These are phyloP conservation scores for Eulemur albifrons DNA, from an alignment of 2,797 vertebrate species.

Conservation along the genomic window DNA sequence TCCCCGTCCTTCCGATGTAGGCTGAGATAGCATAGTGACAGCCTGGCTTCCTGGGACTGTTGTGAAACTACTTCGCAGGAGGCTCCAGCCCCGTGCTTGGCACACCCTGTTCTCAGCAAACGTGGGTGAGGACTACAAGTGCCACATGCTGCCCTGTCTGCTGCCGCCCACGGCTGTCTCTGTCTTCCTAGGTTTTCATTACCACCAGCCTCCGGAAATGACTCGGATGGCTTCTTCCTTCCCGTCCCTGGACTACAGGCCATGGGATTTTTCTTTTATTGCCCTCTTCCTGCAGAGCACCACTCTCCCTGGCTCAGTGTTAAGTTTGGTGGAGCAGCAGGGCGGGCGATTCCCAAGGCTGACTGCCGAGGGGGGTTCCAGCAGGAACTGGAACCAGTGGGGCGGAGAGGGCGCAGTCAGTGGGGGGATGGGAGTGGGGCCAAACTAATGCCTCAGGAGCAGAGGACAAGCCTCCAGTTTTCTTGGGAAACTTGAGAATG, in stretches of 20 bases:
- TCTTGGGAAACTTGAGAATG: not conserved
- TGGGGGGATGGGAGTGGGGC: not conserved
- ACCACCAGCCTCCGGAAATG: not conserved
- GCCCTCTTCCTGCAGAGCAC: not conserved
- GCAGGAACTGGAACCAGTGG: not conserved
- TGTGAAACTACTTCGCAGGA: not conserved
- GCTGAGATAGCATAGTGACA: not conserved
- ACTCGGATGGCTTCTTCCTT: not conserved
- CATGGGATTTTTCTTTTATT: accelerated
- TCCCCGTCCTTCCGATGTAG: not conserved
- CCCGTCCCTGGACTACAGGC: not conserved
- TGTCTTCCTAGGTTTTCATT: not conserved
- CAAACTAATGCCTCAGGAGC: not conserved
- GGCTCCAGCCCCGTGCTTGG: not conserved
- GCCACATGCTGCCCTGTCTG: not conserved
- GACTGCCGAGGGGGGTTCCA: not conserved
- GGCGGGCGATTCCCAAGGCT: not conserved
- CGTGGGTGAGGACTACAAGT: not conserved
- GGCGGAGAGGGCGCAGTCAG: not conserved
- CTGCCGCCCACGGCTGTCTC: not conserved
- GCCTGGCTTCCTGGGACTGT: not conserved
- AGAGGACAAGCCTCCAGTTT: not conserved
- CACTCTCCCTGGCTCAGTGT: not conserved
- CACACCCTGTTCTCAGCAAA: not conserved
- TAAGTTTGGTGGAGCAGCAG: not conserved